Evolutionary conservation across 2,113 vertebrate genomes (phyloP), one percentile per base, ranked within the genome.

Genomic region (Cyanistes caeruleus): DNA sequence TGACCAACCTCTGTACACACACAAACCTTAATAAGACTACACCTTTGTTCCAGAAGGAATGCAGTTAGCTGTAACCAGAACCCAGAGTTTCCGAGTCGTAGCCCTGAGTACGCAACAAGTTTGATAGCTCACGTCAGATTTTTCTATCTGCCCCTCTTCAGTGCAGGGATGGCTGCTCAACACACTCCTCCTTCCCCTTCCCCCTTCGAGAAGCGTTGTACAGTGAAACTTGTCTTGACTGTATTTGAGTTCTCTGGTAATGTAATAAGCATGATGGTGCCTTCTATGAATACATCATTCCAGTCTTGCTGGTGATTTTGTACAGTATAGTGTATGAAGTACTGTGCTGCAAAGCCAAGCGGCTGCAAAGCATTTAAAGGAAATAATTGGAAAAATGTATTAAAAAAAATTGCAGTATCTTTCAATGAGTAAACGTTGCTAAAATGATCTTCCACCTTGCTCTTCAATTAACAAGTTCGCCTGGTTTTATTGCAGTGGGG

Each of bases 231-330:
- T 97, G 98, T 98, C 98, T 97, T 98, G 98, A 98, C 98, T 98
- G 98, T 99, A 98, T 98, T 97, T 98, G 97, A 97, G 98, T 98
- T 98, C 97, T 98, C 97, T 98, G 97, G 98, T 98, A 98, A 98
- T 98, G 97, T 98, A 98, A 98, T 96, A 98, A 98, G 99, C 99
- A 99, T 99, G 98, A 99, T 98, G 99, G 99, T 99, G 99, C 99
- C 99, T 99, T 99, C 98, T 98, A 97, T 98, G 98, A 98, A 98
- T 98, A 98, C 98, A 98, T 99, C 98, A 98, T 98, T 99, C 98
- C 98, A 99, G 98, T 99, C 98, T 98, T 97, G 98, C 98, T 98
- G 97, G 97, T 98, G 98, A 98, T 98, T 98, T 98, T 98, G 98
- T 98, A 98, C 97, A 97, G 98, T 98, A 98, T 93, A 95, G 97